Conservation (phyloP, 2,888 invertebrate genomes). For the Unio delphinus region DNA sequence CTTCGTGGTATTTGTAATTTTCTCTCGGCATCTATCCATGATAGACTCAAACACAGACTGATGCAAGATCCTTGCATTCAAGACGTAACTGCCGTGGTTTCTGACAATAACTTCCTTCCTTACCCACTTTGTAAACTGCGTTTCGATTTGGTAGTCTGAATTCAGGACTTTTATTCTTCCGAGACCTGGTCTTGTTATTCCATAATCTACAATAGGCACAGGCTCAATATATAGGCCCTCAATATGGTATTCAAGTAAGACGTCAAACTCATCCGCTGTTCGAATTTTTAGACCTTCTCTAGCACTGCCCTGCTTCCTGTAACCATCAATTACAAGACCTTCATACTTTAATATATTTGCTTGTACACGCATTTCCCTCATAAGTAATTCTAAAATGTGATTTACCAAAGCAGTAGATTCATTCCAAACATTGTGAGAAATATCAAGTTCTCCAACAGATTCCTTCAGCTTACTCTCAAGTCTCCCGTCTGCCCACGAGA, state of each 20-base stretch:
- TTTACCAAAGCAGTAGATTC: background rate
- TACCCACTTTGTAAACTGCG: slow-evolving; percentile 9
- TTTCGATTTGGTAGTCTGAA: slow-evolving; percentile 2
- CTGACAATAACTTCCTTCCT: slow-evolving; percentile 8
- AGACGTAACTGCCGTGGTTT: background rate
- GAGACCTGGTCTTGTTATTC: too few species aligned
- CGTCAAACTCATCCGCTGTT: slow-evolving; percentile 34
- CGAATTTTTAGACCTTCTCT: slow-evolving; percentile 35
- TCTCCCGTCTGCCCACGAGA: background rate
- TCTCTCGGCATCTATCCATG: slow-evolving; percentile 9
- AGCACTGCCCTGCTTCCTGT: slow-evolving; percentile 31
- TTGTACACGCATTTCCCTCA: slow-evolving; percentile 7
- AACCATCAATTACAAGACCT: slow-evolving; percentile 16
- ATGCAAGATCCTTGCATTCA: slow-evolving; percentile 17
- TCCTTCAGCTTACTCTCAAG: background rate
- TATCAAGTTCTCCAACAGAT: background rate
- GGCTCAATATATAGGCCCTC: slow-evolving; percentile 12
- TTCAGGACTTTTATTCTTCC: too few species aligned
- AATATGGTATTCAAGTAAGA: slow-evolving; percentile 22
- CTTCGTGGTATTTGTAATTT: background rate
- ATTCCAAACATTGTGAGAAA: background rate
- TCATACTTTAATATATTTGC: slow-evolving; percentile 7
- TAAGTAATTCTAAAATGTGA: slow-evolving; percentile 1
- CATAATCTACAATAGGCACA: too few species aligned
- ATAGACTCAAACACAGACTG: slow-evolving; percentile 17